Percentiles rank a stretch among this genome's conserved stretches.
Evolutionary conservation across 2,797 vertebrate genomes (phyloP).

Genomic region (Anas flavirostris): DNA sequence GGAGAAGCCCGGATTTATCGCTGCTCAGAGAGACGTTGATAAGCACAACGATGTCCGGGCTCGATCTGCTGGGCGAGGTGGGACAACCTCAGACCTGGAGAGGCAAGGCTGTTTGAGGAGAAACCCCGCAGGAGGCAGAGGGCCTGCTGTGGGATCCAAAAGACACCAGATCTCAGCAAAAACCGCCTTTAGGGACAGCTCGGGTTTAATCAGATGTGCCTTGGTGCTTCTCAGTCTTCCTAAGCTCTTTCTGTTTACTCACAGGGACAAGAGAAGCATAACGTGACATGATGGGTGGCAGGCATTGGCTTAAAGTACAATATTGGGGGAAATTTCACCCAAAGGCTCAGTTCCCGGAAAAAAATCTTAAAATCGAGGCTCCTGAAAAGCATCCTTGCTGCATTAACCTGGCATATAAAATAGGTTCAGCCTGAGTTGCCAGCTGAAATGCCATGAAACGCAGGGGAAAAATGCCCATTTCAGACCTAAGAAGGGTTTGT

Average conservation of each 20-base stretch:
- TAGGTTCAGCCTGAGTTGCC: neutral
- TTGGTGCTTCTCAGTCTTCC: neutral
- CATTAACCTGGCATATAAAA: neutral
- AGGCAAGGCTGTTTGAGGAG: neutral
- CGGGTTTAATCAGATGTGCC: neutral
- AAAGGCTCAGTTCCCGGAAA: neutral
- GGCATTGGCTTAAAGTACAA: neutral
- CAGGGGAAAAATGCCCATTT: neutral
- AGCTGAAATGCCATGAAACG: neutral
- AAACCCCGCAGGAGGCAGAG: neutral
- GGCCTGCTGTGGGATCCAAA: neutral
- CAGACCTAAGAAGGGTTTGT: neutral
- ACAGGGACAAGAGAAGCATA: accelerated
- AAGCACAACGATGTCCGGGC: neutral
- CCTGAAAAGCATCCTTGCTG: neutral
- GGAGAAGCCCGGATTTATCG: neutral
- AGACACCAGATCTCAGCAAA: neutral
- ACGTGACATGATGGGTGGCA: accelerated
- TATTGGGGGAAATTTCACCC: neutral
- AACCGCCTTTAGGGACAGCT: neutral
- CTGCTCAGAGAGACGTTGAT: neutral
- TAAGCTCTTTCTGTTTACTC: neutral
- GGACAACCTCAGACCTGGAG: neutral
- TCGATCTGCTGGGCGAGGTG: neutral
- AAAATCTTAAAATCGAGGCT: neutral